phyloP scores from a whole-genome alignment of 30 jellyfish, hydroid and myxozoan genomes.

The Aurelia sp. region DNA sequence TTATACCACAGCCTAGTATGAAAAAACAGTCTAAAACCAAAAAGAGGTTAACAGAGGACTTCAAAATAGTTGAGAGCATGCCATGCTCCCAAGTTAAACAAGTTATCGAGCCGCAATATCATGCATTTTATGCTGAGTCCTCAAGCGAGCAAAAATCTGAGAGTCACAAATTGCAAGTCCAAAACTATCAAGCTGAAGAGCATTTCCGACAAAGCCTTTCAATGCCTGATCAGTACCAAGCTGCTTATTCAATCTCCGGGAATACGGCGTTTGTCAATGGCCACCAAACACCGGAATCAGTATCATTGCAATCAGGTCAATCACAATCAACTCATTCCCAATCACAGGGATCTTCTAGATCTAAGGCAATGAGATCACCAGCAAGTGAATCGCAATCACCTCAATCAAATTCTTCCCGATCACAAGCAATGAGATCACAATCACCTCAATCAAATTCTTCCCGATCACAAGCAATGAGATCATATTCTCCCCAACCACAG shows the following conservation, averaged over 20 bases:
- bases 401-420: too few relatives aligned
- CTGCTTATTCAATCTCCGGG: not conserved
- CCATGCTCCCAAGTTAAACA: slow-evolving; percentile 19
- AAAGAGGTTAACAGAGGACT: slow-evolving; percentile 30
- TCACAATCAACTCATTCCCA: not conserved
- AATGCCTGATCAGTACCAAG: not conserved
- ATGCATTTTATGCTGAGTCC: not conserved
- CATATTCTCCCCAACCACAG: not conserved
- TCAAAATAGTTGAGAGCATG: slow-evolving; percentile 27
- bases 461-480: not conserved
- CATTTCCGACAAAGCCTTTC: not conserved
- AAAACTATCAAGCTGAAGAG: not conserved
- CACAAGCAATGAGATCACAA: not conserved
- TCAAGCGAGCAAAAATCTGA: not conserved
- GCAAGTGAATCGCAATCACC: not conserved
- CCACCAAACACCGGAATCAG: not conserved
- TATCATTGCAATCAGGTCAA: not conserved
- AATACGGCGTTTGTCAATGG: not conserved
- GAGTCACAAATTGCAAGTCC: not conserved
- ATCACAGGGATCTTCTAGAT: not conserved
- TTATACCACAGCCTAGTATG: slow-evolving; percentile 19
- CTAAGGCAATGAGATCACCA: not conserved
- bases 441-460: too few relatives aligned
- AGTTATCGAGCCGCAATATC: not conserved
- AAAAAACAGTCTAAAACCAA: slow-evolving; percentile 1